These are phyloP conservation scores for Neodontobutis hainanensis DNA, from an alignment of 2,113 vertebrate species.

Conservation along the genomic window DNA sequence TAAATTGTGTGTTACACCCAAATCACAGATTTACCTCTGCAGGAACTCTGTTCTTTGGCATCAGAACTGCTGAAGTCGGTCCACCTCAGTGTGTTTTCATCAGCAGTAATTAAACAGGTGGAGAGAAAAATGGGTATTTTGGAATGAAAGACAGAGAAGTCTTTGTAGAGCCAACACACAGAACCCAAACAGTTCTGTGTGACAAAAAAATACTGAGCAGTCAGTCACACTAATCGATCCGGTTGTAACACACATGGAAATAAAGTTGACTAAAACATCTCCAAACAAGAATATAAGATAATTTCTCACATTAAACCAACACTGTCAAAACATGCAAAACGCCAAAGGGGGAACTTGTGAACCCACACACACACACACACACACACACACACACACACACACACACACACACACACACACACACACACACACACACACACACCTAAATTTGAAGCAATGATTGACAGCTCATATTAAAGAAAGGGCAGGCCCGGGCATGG, in stretches of 20 bases:
- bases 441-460: constrained; percentile 34
- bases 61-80: constrained; percentile 12
- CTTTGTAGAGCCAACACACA: constrained; percentile 26
- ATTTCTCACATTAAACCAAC: constrained; percentile 20
- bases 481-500: constrained; percentile 60
- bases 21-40: constrained; percentile 8
- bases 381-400: too few species aligned
- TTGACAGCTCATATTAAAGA: constrained; percentile 59
- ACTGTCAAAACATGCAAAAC: constrained; percentile 58
- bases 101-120: constrained; percentile 42
- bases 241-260: constrained; percentile 16
- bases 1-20: not conserved
- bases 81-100: constrained; percentile 33
- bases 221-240: constrained; percentile 16
- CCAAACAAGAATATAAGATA: constrained; percentile 40
- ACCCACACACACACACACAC: constrained; percentile 10
- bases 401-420: constrained; percentile 16
- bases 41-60: constrained; percentile 29
- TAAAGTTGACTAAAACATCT: constrained; percentile 11
- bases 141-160: constrained; percentile 35
- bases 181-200: constrained; percentile 15
- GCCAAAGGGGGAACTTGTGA: constrained; percentile 46
- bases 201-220: not conserved
- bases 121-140: constrained; percentile 27
- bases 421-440: constrained; percentile 19